Base-by-base conservation (phyloP, 2,888 invertebrate genomes). In the Sussaba pulchella region DNA sequence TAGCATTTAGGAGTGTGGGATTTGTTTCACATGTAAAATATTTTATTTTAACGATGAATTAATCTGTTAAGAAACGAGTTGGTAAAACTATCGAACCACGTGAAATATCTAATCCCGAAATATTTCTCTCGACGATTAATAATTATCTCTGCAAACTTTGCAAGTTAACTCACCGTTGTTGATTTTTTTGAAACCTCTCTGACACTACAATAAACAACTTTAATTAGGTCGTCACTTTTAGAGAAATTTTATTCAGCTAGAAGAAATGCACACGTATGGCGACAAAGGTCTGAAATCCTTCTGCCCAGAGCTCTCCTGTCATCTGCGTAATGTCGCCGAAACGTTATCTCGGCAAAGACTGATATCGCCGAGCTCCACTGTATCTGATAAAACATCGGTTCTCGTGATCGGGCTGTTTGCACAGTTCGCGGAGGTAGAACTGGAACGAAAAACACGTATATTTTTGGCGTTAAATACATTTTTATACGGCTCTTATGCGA, bases 311-410 rank as follows among this genome's bases (percentile, higher is more conserved):
- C 21, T 24, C 45, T 71, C 77, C 64, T 64, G 77, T 73, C 79
- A 78, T 61, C 63, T 39, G 67, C 67, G 52, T 74, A 82, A 70
- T 63, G 69, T 75, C 75, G 47, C 76, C 57, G 78, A 70, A 76
- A 71, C 54, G 59, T 81, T 84, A 84, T 84, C 84, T 74, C 74
- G 57, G 9, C 24, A 39, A 39, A 79, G 79, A 81, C 79, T 83
- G 84, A 84, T 84, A 84, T 67, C 82, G 67, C 14, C 8, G 59
- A 64, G 67, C 41, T 17, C 19, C 14, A 17, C n/a, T 73, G 31
- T 82, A 82, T 81, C 81, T 79, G 83, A 83, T 82, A 78, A 81
- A 83, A 82, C 66, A 70, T 73, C 81, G 63, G 63, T 57, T 77
- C 57, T 64, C 50, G 73, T 77, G 72, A 81, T 81, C 81, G 64